Evolutionary conservation across 2,797 vertebrate species (phyloP), one percentile per base, ranked within the genome.

Genomic region (Emydoidea blandingii): DNA sequence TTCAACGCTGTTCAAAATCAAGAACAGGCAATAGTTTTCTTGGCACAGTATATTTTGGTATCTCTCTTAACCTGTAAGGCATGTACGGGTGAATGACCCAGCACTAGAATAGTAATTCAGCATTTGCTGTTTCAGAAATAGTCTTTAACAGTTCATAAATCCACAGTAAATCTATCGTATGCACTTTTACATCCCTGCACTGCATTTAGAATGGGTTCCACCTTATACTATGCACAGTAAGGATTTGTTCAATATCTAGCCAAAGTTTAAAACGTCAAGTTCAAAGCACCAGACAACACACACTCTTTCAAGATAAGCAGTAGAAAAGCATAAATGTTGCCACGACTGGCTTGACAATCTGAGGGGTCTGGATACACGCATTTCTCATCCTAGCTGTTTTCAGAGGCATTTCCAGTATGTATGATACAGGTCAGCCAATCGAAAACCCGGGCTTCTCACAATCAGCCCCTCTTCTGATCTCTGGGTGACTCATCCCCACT

Each of bases 101-200:
- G 86, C 91, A 91, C 81, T 87, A 54, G 97, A 92, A 41, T 85
- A 87, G 91, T 91, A 92, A 87, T 93, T 94, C 86, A 94, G 94
- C 91, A 93, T 96, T 93, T 93, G 83, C 83, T 86, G 86, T 83
- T 94, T n/a, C 65, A 97, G 92, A 87, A 90, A 81, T 68, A 50
- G 34, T 47, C 59, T 83, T 95, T 95, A 85, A 84, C 96, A 95
- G 91, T 57, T 89, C 92, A 91, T 94, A 95, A 97, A 96, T 95
- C 92, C 91, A 76, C 0, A 0, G 37, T 41, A 47, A 94, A 95
- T 81, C 82, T 79, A 12, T 65, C 96, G 78, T 88, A 12, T 0
- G 3, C 87, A 81, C 84, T 88, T 3, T 57, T 92, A 89, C 89
- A 57, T 31, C 86, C 52, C 94, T 81, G 89, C 56, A 86, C 88